phyloP scores from a whole-genome alignment of 2,888 invertebrate genomes.

The Limnephilus lunatus region DNA sequence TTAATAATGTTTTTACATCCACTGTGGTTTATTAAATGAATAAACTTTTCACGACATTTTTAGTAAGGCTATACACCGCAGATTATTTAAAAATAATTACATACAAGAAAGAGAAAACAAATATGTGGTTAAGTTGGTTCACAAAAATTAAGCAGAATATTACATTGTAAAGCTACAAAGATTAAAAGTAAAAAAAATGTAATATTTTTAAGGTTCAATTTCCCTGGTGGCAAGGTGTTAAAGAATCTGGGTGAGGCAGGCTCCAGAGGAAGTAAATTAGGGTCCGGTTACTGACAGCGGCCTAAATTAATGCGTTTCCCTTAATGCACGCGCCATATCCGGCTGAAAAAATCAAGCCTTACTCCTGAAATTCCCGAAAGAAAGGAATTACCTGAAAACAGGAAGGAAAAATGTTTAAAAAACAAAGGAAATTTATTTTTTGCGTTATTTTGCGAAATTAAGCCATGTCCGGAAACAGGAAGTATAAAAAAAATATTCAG shows the following conservation, averaged over 20 bases:
- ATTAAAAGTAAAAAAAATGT: background rate
- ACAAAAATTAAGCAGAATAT: background rate
- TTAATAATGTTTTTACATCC: no score
- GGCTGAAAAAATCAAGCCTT: conserved; percentile 50
- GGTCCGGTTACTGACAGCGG: conserved; percentile 62
- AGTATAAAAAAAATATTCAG: background rate
- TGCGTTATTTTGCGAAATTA: background rate
- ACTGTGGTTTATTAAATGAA: no score
- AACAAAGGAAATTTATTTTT: background rate
- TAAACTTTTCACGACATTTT: no score
- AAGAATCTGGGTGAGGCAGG: conserved; percentile 24
- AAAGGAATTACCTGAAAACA: conserved; percentile 39
- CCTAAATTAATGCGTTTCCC: conserved; percentile 64
- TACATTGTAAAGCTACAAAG: background rate
- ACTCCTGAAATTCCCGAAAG: conserved; percentile 6
- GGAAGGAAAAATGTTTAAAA: conserved; percentile 9
- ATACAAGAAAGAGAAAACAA: no score
- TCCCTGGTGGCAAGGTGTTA: conserved; percentile 22
- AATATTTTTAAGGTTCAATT: background rate
- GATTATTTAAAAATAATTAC: no score
- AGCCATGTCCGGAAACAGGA: background rate
- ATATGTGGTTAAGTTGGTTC: no score
- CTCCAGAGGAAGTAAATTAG: conserved; percentile 58
- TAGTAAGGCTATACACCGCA: no score
- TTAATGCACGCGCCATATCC: conserved; percentile 61